phyloP scores from a whole-genome alignment of 2,797 vertebrate species.

The Tokudaia tokunoshimensis region DNA sequence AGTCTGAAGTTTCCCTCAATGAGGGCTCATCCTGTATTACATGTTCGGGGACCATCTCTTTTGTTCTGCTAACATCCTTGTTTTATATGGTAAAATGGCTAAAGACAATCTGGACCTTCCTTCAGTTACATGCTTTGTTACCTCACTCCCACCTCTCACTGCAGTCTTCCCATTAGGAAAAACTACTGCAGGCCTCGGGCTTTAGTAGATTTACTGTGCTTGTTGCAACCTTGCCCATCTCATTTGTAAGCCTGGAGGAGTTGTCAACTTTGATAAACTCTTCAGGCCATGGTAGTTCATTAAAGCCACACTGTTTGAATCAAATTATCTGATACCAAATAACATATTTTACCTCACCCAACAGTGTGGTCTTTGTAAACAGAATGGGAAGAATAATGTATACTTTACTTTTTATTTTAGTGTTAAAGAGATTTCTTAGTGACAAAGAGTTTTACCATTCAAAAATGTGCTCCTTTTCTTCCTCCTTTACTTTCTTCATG shows the following conservation, averaged over 20 bases:
- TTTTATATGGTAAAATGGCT: conserved; percentile 36
- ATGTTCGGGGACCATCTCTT: conserved; percentile 11
- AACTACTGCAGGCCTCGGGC: conserved; percentile 54
- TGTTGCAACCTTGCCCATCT: conserved; percentile 31
- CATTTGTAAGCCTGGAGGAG: conserved; percentile 19
- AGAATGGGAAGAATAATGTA: conserved; percentile 18
- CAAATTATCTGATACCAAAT: conserved; percentile 37
- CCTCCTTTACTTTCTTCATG: no score
- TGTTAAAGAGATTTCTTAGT: conserved; percentile 18
- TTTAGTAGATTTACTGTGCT: conserved; percentile 52
- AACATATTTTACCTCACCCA: conserved; percentile 29
- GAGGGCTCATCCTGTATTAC: not conserved
- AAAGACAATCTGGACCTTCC: conserved; percentile 43
- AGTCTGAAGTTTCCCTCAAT: conserved; percentile 44
- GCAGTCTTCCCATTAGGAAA: conserved; percentile 30
- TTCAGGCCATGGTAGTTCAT: conserved; percentile 23
- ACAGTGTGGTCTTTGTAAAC: not conserved
- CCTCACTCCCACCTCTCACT: not conserved
- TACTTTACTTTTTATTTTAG: conserved; percentile 31
- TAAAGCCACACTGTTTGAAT: conserved; percentile 52
- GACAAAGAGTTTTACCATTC: conserved; percentile 43
- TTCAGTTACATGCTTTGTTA: not conserved
- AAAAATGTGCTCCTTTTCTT: not conserved
- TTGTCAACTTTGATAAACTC: conserved; percentile 65
- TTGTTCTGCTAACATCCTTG: not conserved